Evolutionary conservation across 2,797 vertebrate species (phyloP).

Genomic region (Cyclopterus lumpus): DNA sequence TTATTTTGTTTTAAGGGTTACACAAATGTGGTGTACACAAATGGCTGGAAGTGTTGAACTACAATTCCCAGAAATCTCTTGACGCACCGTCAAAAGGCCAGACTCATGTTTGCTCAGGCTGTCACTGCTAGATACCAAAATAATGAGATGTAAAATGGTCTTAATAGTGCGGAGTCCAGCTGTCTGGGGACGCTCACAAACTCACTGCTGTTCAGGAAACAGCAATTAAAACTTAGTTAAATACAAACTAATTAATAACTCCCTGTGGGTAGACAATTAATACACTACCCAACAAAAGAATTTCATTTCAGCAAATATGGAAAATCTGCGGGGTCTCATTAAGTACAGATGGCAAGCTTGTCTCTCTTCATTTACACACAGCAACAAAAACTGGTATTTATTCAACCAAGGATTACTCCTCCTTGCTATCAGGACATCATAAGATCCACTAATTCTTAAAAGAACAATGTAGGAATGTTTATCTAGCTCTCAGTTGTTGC

Average conservation of each 20-base stretch:
- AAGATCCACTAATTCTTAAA: constrained; percentile 28
- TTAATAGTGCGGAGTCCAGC: not conserved
- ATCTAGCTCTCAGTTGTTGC: constrained; percentile 41
- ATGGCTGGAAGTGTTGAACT: not conserved
- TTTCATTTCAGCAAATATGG: constrained; percentile 37
- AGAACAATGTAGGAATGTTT: constrained; percentile 16
- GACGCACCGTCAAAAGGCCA: not conserved
- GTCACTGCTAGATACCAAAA: not conserved
- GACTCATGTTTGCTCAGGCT: not conserved
- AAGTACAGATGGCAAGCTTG: constrained; percentile 7
- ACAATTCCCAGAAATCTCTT: not conserved
- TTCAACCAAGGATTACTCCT: constrained; percentile 32
- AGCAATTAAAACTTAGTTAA: not conserved
- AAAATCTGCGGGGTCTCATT: constrained; percentile 41
- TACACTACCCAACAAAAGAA: constrained; percentile 19
- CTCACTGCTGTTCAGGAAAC: not conserved
- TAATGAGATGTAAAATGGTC: constrained; percentile 19
- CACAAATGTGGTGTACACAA: not conserved
- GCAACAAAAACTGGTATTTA: constrained; percentile 5
- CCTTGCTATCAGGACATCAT: constrained; percentile 2
- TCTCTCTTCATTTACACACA: constrained; percentile 5
- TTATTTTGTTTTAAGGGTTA: too few species aligned
- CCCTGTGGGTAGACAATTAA: constrained; percentile 25
- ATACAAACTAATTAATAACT: constrained; percentile 36
- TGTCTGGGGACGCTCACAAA: not conserved